phyloP scores from a whole-genome alignment of 2,113 vertebrate genomes.

The Poeciliopsis prolifica region DNA sequence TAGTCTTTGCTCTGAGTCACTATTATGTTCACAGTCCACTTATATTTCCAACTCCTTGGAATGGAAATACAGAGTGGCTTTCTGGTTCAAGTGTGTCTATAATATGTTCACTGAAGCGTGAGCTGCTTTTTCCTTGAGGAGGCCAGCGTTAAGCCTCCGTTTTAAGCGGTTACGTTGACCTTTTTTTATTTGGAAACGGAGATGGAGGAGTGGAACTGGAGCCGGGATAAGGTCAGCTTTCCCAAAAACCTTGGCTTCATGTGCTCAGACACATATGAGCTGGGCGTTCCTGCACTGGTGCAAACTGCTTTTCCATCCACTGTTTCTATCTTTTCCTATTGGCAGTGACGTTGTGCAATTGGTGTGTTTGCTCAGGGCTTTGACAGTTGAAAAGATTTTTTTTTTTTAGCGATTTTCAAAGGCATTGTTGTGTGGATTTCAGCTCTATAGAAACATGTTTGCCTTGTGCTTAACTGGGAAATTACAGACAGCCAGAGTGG shows the following conservation, averaged over 20 bases:
- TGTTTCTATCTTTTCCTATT: slow-evolving; percentile 58
- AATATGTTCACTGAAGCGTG: slow-evolving; percentile 10
- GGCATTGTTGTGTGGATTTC: slow-evolving; percentile 37
- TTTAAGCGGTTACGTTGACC: slow-evolving; percentile 36
- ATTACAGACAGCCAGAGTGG: slow-evolving; percentile 45
- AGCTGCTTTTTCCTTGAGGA: slow-evolving; percentile 2
- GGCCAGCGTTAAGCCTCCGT: slow-evolving; percentile 19
- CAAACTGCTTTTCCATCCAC: slow-evolving; percentile 68
- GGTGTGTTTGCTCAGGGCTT: slow-evolving; percentile 58
- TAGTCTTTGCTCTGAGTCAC: slow-evolving; percentile 30
- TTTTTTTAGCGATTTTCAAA: slow-evolving; percentile 15
- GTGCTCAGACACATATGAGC: slow-evolving; percentile 18
- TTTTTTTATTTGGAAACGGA: slow-evolving; percentile 56
- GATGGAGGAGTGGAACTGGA: slow-evolving; percentile 51
- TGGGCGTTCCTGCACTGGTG: slow-evolving; percentile 61
- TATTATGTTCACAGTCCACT: slow-evolving; percentile 14
- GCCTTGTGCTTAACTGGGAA: slow-evolving; percentile 45
- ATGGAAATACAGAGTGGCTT: slow-evolving; percentile 30
- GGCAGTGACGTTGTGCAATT: slow-evolving; percentile 25
- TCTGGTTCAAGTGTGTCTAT: slow-evolving; percentile 14
- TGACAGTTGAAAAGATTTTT: slow-evolving; percentile 32
- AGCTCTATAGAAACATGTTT: slow-evolving; percentile 63
- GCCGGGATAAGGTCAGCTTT: slow-evolving; percentile 61
- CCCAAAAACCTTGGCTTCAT: slow-evolving; percentile 52
- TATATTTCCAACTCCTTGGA: slow-evolving; percentile 9